Base-by-base conservation (phyloP, 2,888 invertebrate species). In the Kuschelorhynchus macadamiae region DNA sequence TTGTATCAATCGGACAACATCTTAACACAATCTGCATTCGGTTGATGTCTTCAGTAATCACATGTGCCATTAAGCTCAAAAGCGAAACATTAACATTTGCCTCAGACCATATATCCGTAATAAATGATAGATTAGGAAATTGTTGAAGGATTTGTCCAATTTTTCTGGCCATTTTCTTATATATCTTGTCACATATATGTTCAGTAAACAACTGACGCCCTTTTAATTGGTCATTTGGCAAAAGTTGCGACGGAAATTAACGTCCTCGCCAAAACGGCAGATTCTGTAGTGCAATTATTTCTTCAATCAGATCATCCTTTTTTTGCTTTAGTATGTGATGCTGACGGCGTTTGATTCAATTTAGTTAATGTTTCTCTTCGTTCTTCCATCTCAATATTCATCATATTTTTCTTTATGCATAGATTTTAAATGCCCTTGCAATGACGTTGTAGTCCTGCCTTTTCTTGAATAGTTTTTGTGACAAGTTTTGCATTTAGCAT, bases 231-330 rank as follows among this genome's bases (percentile, higher is more conserved):
- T 42, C 1, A 39, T 39, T 39, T 39, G 39, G 39, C n/a, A n/a
- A n/a, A n/a, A n/a, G 9, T 7, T 9, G 9, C 30, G 30, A 9
- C 30, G 30, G 9, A 30, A 30, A 14, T 16, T 16, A 14, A 42
- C 8, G 9, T 16, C 14, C 16, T 42, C 42, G 8, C n/a, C 42
- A 14, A 42, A 42, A 42, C 8, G 42, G 42, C 9, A 42, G 16
- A 42, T 42, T 42, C 16, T 42, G 42, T 14, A 42, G 16, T 9
- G 42, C 42, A 9, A 42, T 42, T 16, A 42, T 42, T 42, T 42
- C 42, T 42, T 8, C 42, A 8, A 42, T 42, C 5, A 42, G 12
- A 14, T 42, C 3, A 3, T 42, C 14, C 12, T 14, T 42, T 16
- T 42, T 42, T 42, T 14, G 20, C 16, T n/a, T 44, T 44, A 2